Evolutionary conservation across 2,888 invertebrate genomes (phyloP).

Genomic region (Galerucella calmariensis): DNA sequence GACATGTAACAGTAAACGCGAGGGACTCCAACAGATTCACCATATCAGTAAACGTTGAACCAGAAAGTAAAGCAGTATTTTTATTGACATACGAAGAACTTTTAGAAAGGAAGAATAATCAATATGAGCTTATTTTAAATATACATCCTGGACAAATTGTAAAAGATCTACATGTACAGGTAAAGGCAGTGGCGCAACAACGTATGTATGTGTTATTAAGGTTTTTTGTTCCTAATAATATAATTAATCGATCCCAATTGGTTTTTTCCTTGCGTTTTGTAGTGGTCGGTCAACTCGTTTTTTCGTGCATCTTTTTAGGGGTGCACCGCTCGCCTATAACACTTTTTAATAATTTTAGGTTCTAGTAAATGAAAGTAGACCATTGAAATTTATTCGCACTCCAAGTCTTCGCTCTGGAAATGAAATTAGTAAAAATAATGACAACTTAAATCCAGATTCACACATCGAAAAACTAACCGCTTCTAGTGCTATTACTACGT

Average conservation of each 20-base stretch:
- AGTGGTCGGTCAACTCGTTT: no score
- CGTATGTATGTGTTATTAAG: no score
- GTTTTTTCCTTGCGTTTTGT: no score
- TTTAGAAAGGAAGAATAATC: constrained; percentile 70
- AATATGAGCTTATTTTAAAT: constrained; percentile 76
- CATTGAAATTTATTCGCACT: constrained; percentile 70
- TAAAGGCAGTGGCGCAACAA: constrained; percentile 29
- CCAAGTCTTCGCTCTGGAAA: constrained; percentile 74
- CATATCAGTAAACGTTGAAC: constrained; percentile 74
- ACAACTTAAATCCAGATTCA: constrained; percentile 59
- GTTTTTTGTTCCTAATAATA: no score
- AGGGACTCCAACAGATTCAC: constrained; percentile 77
- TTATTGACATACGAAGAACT: constrained; percentile 79
- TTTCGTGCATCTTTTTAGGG: no score
- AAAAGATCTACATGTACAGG: constrained; percentile 70
- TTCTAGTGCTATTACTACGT: constrained; percentile 64
- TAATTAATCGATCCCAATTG: no score
- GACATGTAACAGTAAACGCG: constrained; percentile 72
- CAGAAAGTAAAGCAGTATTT: constrained; percentile 72
- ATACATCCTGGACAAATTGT: constrained; percentile 75
- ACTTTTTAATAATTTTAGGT: constrained; percentile 59
- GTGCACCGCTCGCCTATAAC: no score
- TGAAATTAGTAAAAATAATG: constrained; percentile 69
- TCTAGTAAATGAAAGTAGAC: constrained; percentile 71
- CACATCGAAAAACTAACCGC: constrained; percentile 51